Conservation (phyloP, 2,113 vertebrate genomes). For the Mustelus asterias region DNA sequence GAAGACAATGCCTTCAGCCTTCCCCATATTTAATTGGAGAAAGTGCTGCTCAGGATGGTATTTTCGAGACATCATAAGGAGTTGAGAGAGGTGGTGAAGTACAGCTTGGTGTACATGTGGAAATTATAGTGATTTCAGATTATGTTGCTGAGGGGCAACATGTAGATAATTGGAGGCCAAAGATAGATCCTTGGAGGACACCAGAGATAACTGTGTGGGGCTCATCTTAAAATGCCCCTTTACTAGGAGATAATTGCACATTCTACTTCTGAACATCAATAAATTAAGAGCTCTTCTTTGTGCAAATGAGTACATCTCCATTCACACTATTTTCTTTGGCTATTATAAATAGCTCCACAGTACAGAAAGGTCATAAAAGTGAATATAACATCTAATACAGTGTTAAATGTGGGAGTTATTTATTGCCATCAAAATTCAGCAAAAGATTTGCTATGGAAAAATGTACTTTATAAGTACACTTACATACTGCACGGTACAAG, state of each 20-base stretch:
- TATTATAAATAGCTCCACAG: not conserved
- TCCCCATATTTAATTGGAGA: no score
- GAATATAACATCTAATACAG: not conserved
- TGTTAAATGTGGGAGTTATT: not conserved
- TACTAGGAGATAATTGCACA: not conserved
- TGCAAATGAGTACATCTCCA: not conserved
- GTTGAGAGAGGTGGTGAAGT: no score
- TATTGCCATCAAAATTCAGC: not conserved
- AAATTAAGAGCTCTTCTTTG: not conserved
- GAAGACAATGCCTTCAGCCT: no score
- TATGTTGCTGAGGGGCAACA: no score
- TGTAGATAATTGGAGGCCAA: no score
- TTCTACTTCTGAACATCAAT: not conserved
- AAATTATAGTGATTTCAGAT: no score
- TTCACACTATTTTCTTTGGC: not conserved
- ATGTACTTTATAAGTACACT: not conserved
- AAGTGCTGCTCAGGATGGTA: no score
- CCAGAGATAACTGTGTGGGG: no score
- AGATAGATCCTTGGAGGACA: no score
- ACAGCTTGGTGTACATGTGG: no score
- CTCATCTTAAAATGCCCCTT: not conserved
- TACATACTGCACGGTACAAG: not conserved
- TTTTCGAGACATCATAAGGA: no score
- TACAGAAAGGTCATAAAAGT: not conserved
- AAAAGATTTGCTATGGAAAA: not conserved